Evolutionary conservation across 2,888 invertebrate genomes (phyloP), one percentile per base, ranked within the genome.

Genomic region (Acrocyrtus sp.): DNA sequence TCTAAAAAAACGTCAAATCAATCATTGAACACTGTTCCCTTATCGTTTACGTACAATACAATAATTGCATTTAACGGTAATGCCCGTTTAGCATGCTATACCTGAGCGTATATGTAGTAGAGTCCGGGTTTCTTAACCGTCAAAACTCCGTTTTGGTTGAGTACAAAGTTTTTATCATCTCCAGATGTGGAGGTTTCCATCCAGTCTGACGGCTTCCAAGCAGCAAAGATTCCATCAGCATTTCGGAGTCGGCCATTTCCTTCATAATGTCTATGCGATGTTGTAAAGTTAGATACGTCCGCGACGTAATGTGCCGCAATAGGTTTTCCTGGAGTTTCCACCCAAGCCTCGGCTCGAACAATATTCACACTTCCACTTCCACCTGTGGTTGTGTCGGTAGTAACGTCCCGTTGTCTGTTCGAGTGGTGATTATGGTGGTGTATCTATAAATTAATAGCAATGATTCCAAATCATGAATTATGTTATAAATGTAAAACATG

Each of bases 71-170:
- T n/a, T n/a, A n/a, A n/a, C n/a, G n/a, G n/a, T n/a, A n/a, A n/a
- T n/a, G n/a, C n/a, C n/a, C n/a, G 22, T 15, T 29, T n/a, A 17
- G 24, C 21, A 45, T 27, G 56, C 78, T 73, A n/a, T 82, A 90
- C 90, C 87, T 91, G 92, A 0, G 91, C 91, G 82, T 93, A 93
- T 53, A 92, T 87, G 65, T 92, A 88, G 83, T 93, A 93, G 19
- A 93, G 85, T 27, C 93, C 93, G 0, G 89, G 84, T 78, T 91
- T 90, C 78, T 88, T 88, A 0, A 93, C 88, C 12, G 89, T 89
- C 0, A 93, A 84, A 58, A 88, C 87, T 0, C 92, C 93, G 72
- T 87, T 87, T 47, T 72, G 43, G 15, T 76, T 72, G 1, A 81
- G 51, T 8, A 67, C 72, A 48, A 76, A 76, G 17, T 63, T 72